Evolutionary conservation across 1,140 invertebrate species (phyloP), one percentile per base, ranked within the genome.

Genomic region (Mya arenaria): DNA sequence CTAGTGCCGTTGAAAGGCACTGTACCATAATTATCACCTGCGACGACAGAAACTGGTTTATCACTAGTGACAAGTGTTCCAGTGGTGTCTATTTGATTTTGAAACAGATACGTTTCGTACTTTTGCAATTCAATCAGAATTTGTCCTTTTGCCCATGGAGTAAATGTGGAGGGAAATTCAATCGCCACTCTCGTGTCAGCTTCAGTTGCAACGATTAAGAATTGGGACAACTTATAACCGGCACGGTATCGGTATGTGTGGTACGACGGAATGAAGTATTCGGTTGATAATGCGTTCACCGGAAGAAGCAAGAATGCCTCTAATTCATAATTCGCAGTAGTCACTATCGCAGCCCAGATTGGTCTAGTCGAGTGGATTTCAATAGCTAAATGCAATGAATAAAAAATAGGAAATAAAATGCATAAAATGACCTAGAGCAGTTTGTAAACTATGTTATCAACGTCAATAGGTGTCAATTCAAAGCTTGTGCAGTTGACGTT

Each of bases 141-240:
- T 19, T 4, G 28, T 52, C 39, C 37, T 5, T 69, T 48, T n/a
- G 37, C 13, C 2, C 13, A 8, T 19, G 37, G 17, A 3, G 44
- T 4, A 23, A 44, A 48, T 2, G 15, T 25, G 17, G 41, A 32
- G 4, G 66, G 66, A 48, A 69, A 30, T 23, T 41, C 44, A 28
- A 69, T 44, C 28, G n/a, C 30, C 13, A 69, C 44, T 4, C 25
- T 69, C 25, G 66, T 69, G 23, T 69, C 44, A 44, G 39, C 39
- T 17, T 41, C 44, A 48, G 28, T 28, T 28, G 39, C 66, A 6
- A 48, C 66, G 8, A 69, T 23, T 2, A 69, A 37, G 52, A 69
- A 44, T 52, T 69, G 39, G 39, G 39, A 48, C 39, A 69, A 69
- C n/a, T n/a, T n/a, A 48, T 69, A 69, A 37, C 52, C 30, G 41